These are phyloP conservation scores for Diacarnus erythraeanus DNA, from an alignment of 37 sponge, comb jelly and placozoan genomes.

Conservation along the genomic window DNA sequence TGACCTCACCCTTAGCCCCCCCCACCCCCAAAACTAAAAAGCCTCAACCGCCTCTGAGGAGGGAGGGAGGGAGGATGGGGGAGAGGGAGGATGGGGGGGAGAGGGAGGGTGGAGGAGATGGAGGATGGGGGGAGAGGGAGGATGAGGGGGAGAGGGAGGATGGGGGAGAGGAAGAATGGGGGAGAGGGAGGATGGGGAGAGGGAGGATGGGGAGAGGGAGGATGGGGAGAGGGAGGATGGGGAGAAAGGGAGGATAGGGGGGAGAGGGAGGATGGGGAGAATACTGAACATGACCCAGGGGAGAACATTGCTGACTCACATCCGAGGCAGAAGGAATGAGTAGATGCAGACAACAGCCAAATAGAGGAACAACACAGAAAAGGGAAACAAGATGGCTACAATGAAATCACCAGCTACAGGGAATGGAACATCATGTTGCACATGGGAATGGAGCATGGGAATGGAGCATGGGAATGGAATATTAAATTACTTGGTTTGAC, in stretches of 20 bases:
- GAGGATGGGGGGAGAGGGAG: background rate
- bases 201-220: no score
- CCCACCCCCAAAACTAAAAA: no score
- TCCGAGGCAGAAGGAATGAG: background rate
- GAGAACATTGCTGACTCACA: background rate
- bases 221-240: background rate
- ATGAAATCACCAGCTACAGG: background rate
- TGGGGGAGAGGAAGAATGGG: background rate
- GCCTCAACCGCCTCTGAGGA: no score
- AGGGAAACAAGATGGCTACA: background rate
- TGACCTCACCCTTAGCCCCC: no score
- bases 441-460: no score
- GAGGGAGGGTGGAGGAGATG: background rate
- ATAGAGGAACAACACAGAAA: background rate
- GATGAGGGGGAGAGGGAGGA: background rate
- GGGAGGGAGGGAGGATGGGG: no score
- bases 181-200: no score
- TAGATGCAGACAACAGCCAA: background rate
- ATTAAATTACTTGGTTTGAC: background rate
- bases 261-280: background rate
- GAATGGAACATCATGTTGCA: no score
- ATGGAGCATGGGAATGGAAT: background rate
- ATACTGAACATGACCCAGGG: background rate
- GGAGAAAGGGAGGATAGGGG: background rate
- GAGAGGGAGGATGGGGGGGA: background rate